Evolutionary conservation across 2,113 vertebrate species (phyloP), one percentile per base, ranked within the genome.

Genomic region (Himantopus leucocephalus): DNA sequence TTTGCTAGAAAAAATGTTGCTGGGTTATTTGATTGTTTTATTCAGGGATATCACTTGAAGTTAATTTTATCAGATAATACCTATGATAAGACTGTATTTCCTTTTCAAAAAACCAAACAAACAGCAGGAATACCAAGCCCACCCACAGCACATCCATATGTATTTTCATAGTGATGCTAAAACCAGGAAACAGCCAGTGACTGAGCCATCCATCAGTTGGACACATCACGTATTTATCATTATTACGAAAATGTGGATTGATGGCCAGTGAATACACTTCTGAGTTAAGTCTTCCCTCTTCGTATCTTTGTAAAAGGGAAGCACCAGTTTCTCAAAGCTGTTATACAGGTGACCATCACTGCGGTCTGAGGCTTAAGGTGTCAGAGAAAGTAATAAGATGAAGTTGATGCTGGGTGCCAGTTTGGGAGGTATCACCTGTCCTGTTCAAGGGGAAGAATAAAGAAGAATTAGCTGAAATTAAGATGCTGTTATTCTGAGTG

Each of bases 171-270:
- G 73, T 26, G 43, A 35, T 92, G 70, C 56, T 82, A 26, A 48
- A 68, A 34, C 2, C 43, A 82, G 91, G 90, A 75, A 93, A 58
- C 95, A 89, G 72, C 50, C 75, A 18, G 26, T 47, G 86, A 74
- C 73, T 90, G 74, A 96, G 80, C 86, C 76, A 95, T 96, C 94
- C 85, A 76, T 93, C 95, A 86, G 26, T 0, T 58, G 70, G 93
- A 64, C 84, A 72, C 39, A 39, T 39, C 53, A 63, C 2, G 0
- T 43, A 47, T 71, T 91, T 92, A 64, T 95, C 16, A 12, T 85
- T 81, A 32, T 74, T 56, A 91, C 23, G 24, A 64, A 68, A 85
- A 90, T 45, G 39, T 45, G 90, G 45, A 91, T 90, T 75, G 87
- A 92, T 95, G 89, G 77, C 70, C 76, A 8, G 12, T 34, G 76